These are phyloP conservation scores for Eolophus roseicapilla DNA, from an alignment of 2,113 vertebrate genomes.

Conservation along the genomic window DNA sequence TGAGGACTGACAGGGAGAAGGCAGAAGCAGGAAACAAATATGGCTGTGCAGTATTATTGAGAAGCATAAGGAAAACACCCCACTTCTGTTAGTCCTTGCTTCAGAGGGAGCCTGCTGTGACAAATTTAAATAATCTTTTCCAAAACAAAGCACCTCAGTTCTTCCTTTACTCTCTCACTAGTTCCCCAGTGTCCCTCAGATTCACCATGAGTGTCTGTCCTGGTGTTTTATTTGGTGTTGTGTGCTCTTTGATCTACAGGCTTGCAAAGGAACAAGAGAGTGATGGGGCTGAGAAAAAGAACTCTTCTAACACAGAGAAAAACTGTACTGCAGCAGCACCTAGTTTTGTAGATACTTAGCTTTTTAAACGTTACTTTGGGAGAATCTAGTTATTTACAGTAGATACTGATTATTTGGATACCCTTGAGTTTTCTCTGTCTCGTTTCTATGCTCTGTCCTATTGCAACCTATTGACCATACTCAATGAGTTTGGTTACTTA, in stretches of 20 bases:
- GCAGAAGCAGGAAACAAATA: not conserved
- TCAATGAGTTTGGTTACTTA: not conserved
- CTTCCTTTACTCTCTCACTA: not conserved
- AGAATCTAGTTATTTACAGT: not conserved
- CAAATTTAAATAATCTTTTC: not conserved
- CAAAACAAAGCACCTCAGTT: not conserved
- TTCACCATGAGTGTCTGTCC: not conserved
- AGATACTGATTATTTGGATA: not conserved
- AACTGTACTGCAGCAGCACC: not conserved
- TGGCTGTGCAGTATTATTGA: not conserved
- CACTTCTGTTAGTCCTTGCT: not conserved
- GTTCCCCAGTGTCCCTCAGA: not conserved
- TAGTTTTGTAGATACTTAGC: not conserved
- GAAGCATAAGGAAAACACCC: not conserved
- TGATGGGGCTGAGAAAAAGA: not conserved
- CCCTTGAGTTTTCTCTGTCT: not conserved
- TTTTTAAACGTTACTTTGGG: not conserved
- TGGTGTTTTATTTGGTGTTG: not conserved
- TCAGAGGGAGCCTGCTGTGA: constrained; percentile 23
- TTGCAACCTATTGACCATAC: not conserved
- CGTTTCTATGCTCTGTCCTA: not conserved
- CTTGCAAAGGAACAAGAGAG: not conserved
- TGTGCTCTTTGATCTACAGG: not conserved
- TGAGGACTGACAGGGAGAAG: not conserved
- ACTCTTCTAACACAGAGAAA: not conserved